phyloP scores from a whole-genome alignment of 2,797 vertebrate genomes.

The Lithobates sylvaticus region DNA sequence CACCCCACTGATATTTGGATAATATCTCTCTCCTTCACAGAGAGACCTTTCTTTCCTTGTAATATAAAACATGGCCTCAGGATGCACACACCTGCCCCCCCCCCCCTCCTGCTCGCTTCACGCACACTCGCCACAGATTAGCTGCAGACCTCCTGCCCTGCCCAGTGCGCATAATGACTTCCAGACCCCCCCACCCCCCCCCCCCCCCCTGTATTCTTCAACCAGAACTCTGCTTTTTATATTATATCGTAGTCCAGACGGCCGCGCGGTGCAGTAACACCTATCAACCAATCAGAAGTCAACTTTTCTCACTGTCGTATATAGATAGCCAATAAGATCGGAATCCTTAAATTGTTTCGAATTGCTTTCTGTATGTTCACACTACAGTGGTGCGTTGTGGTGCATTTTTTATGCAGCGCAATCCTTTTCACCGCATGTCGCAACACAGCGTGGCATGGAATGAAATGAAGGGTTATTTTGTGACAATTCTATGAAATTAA shows the following conservation, averaged over 20 bases:
- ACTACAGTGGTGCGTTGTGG: too few relatives aligned
- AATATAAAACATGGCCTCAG: conserved; percentile 54
- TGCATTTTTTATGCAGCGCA: too few relatives aligned
- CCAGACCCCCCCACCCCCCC: conserved; percentile 11
- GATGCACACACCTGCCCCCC: conserved; percentile 58
- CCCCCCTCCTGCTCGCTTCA: conserved; percentile 38
- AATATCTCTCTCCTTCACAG: conserved; percentile 55
- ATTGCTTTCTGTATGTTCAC: too few relatives aligned
- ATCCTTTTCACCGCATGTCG: too few relatives aligned
- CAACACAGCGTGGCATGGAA: too few relatives aligned
- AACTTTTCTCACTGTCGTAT: too few relatives aligned
- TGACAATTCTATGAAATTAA: too few relatives aligned
- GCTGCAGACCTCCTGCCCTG: conserved; percentile 54
- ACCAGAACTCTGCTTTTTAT: not conserved
- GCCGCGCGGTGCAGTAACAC: not conserved
- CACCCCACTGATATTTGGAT: conserved; percentile 52
- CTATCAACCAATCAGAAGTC: too few relatives aligned
- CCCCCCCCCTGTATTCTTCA: not conserved
- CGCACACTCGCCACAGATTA: conserved; percentile 56
- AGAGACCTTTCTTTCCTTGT: conserved; percentile 53
- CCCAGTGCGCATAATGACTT: conserved; percentile 53
- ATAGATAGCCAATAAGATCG: too few relatives aligned
- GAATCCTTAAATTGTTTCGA: too few relatives aligned
- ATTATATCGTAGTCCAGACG: not conserved
- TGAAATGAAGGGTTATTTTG: too few relatives aligned